These are phyloP conservation scores for Drosophila neotestacea DNA, from an alignment of 2,888 invertebrate genomes.

Conservation along the genomic window DNA sequence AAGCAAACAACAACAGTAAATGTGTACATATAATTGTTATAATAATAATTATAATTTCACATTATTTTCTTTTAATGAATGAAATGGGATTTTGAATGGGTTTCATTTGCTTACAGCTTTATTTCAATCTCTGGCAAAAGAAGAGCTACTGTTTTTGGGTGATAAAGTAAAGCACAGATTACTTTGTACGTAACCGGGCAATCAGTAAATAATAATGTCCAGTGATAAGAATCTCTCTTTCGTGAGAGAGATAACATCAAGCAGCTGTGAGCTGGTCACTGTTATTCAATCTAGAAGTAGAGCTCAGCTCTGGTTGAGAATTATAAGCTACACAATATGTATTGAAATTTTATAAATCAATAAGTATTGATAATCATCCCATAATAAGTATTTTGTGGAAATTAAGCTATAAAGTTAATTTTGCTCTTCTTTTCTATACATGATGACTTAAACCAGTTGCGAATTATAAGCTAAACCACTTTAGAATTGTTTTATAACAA, in stretches of 20 bases:
- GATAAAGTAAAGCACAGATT: slow-evolving; percentile 30
- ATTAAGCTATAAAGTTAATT: too few species aligned
- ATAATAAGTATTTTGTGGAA: neutral
- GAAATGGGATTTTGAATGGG: slow-evolving; percentile 35
- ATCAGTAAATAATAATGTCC: slow-evolving; percentile 17
- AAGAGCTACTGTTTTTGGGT: slow-evolving; percentile 14
- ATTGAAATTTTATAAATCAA: too few species aligned
- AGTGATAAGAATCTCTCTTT: slow-evolving; percentile 36
- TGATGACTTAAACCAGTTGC: neutral
- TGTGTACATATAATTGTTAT: slow-evolving; percentile 15
- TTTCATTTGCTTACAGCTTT: slow-evolving; percentile 15
- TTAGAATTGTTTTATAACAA: too few species aligned
- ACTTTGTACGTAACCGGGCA: slow-evolving; percentile 13
- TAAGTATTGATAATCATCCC: too few species aligned
- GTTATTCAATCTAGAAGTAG: neutral
- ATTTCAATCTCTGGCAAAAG: neutral
- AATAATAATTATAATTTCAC: slow-evolving; percentile 56
- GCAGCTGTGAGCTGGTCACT: slow-evolving; percentile 10
- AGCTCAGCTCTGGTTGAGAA: neutral
- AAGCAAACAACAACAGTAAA: slow-evolving; percentile 18
- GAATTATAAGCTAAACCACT: neutral
- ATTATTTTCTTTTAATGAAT: slow-evolving; percentile 56
- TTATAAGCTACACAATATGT: neutral
- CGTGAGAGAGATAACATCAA: slow-evolving; percentile 17
- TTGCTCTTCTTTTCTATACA: too few species aligned